Conservation (phyloP, 2,888 invertebrate species). For the Ypsolopha sequella region DNA sequence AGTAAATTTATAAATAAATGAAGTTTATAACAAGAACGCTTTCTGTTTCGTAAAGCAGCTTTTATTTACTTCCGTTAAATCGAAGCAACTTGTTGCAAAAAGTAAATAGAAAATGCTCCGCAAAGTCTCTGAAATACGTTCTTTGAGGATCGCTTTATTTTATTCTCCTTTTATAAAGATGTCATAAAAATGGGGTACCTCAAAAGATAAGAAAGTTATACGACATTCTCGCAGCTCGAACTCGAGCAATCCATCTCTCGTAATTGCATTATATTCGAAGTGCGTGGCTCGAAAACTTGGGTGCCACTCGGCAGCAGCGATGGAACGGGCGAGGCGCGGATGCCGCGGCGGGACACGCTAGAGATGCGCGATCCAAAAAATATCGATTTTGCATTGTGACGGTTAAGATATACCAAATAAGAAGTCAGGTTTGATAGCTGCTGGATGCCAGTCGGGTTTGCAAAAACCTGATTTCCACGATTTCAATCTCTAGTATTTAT, state of each 20-base stretch:
- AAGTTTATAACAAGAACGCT: no score
- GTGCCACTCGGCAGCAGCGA: neutral
- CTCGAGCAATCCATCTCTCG: slow-evolving; percentile 43
- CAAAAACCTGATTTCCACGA: no score
- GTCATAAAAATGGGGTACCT: slow-evolving; percentile 29
- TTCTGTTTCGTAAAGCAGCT: no score
- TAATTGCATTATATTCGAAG: slow-evolving; percentile 51
- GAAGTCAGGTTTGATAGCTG: no score
- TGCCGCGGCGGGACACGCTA: no score
- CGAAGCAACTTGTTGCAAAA: neutral
- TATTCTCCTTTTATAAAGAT: slow-evolving; percentile 37
- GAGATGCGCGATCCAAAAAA: no score
- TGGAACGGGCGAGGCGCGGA: neutral
- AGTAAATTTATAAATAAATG: no score
- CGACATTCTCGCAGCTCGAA: slow-evolving; percentile 32
- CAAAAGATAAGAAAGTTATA: slow-evolving; percentile 39
- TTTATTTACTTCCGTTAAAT: no score
- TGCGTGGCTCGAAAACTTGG: slow-evolving; percentile 26
- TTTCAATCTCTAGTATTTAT: no score
- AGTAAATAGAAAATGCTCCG: neutral
- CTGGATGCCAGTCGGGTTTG: no score
- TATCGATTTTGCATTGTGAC: no score
- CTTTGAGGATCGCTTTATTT: slow-evolving; percentile 14
- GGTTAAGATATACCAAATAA: no score
- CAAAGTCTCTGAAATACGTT: neutral